These are phyloP conservation scores for Percopsis omiscomaycus DNA, from an alignment of 2,797 vertebrate genomes.

Conservation along the genomic window DNA sequence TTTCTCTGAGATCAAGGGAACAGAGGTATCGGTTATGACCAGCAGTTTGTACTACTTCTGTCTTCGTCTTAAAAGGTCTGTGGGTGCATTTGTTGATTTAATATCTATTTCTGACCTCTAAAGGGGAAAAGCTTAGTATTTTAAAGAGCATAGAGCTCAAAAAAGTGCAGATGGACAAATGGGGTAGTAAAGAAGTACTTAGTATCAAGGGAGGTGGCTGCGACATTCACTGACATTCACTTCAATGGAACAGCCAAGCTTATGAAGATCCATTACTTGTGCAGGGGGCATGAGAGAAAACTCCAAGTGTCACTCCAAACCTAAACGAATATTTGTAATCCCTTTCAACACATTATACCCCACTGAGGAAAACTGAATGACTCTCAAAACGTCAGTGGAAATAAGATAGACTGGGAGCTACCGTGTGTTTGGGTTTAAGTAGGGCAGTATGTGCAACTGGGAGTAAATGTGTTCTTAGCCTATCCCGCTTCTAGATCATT, in stretches of 20 bases:
- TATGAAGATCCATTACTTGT: constrained; percentile 34
- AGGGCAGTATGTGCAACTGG: constrained; percentile 63
- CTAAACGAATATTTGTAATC: constrained; percentile 28
- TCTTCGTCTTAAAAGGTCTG: constrained; percentile 10
- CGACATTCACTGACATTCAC: too few relatives aligned
- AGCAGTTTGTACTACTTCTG: neutral
- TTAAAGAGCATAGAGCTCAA: neutral
- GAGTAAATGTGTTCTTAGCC: constrained; percentile 66
- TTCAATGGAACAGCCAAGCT: constrained; percentile 20
- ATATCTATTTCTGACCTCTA: constrained; percentile 4
- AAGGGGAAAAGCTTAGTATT: neutral
- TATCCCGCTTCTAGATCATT: constrained; percentile 56
- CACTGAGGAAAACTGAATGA: constrained; percentile 19
- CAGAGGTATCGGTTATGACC: neutral
- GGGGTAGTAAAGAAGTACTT: too few relatives aligned
- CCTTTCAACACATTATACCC: constrained; percentile 31
- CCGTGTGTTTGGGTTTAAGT: constrained; percentile 55
- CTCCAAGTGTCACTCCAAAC: constrained; percentile 11
- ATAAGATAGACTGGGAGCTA: constrained; percentile 39
- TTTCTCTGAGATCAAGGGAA: neutral
- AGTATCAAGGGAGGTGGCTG: too few relatives aligned
- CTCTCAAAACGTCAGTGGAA: constrained; percentile 35
- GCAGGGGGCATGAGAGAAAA: constrained; percentile 43
- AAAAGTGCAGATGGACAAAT: neutral
- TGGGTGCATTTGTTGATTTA: constrained; percentile 7